Base-by-base conservation (phyloP, 2,888 invertebrate genomes). In the Eupithecia pulchellata region DNA sequence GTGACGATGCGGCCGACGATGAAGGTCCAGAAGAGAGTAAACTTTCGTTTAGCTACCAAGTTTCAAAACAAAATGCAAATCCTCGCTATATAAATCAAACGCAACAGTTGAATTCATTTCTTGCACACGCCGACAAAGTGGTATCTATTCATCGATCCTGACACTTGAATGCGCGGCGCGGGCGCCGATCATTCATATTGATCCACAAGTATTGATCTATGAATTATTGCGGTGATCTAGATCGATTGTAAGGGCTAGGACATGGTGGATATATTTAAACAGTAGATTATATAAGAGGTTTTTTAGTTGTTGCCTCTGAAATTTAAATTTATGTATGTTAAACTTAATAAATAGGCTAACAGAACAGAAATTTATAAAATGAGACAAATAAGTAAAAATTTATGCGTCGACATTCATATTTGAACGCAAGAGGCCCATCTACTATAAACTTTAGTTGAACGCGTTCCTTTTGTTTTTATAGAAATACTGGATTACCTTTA, bases 81-180 rank as follows among this genome's bases (percentile, higher is more conserved):
- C 32, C 20, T n/a, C 27, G 13, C 27, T 14, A 42, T 39, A 39
- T 63, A 42, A 63, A 63, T 61, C 61, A 61, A 36, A 13, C 61
- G 20, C 17, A 60, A 32, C 34, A 34, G 61, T 68, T 66, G 68
- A 55, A 68, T 55, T 68, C 64, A 36, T 25, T 60, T 69, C 61
- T 52, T 17, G 58, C 62, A 57, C 32, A 60, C 60, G 67, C 77
- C 77, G 77, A 76, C 77, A 75, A 77, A 77, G 75, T 75, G 74
- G 32, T 76, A 68, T 73, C 71, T 57, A 70, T 57, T 36, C 65
- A 73, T 73, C 73, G 69, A 64, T 58, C 52, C 79, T 90, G 92
- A 92, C 92, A 91, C 87, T 83, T 92, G 91, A 92, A 92, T 92
- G 90, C 88, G 80, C 84, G 82, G 83, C 85, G 83, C 78, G 84